Conservation (phyloP, 2,888 invertebrate species). For the Tolmerus cingulatus region DNA sequence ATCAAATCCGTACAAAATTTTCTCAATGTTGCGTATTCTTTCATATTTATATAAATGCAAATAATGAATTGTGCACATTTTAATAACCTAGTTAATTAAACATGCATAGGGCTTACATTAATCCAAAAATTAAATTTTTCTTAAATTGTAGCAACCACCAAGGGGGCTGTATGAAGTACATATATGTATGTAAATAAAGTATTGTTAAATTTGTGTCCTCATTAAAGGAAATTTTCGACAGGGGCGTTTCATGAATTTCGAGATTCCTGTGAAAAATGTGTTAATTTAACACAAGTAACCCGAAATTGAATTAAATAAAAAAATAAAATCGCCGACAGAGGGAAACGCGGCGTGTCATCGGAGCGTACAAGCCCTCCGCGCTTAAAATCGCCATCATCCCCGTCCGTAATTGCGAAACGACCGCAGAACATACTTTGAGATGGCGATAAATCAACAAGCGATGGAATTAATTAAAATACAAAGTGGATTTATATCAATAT, state of each 20-base stretch:
- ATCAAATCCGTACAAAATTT: too few relatives aligned
- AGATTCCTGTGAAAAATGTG: neutral
- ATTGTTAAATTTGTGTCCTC: neutral
- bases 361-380: neutral
- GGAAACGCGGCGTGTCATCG: neutral
- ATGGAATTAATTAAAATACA: conserved; percentile 45
- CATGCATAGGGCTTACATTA: neutral
- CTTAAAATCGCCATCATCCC: conserved; percentile 30
- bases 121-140: neutral
- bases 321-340: neutral
- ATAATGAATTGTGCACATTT: too few relatives aligned
- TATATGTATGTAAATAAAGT: neutral
- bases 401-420: conserved; percentile 28
- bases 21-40: too few relatives aligned
- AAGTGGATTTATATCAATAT: conserved; percentile 45
- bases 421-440: conserved; percentile 9
- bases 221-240: neutral
- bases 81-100: neutral
- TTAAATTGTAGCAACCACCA: too few relatives aligned
- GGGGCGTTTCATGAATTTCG: neutral
- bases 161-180: too few relatives aligned
- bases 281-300: conserved; percentile 1
- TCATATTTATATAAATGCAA: too few relatives aligned
- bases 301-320: conserved; percentile 15
- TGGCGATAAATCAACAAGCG: conserved; percentile 37